phyloP scores from a whole-genome alignment of 2,888 invertebrate species.

The Stenolophus ochropezus region DNA sequence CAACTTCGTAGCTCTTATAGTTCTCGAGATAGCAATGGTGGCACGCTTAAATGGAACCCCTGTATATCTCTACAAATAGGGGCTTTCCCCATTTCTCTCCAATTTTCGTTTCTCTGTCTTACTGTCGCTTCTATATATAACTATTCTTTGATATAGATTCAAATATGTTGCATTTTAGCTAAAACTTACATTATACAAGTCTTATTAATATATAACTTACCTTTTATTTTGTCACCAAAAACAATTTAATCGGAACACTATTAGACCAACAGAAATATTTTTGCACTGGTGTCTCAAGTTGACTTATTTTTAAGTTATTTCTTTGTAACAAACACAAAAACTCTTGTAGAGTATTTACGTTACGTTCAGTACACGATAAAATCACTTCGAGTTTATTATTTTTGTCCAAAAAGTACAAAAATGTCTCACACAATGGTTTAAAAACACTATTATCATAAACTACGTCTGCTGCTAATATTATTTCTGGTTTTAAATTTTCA shows the following conservation, averaged over 20 bases:
- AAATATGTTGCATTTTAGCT: no score
- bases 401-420: conserved; percentile 70
- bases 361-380: conserved; percentile 79
- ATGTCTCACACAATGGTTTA: conserved; percentile 71
- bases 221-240: neutral
- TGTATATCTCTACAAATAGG: no score
- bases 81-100: no score
- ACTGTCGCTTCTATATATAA: no score
- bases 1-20: no score
- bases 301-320: conserved; percentile 19
- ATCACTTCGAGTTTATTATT: conserved; percentile 71
- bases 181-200: neutral
- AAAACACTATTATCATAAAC: conserved; percentile 78
- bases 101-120: no score
- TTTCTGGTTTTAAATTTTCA: conserved; percentile 67
- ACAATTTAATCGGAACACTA: conserved; percentile 24
- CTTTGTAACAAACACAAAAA: conserved; percentile 70
- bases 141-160: no score
- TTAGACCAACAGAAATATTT: conserved; percentile 55
- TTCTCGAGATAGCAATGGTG: no score
- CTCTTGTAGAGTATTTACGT: conserved; percentile 77
- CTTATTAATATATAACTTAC: neutral
- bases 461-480: conserved; percentile 78
- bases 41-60: no score
- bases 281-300: conserved; percentile 28